phyloP scores from a whole-genome alignment of 2,797 vertebrate species.

The Eulemur mongoz region DNA sequence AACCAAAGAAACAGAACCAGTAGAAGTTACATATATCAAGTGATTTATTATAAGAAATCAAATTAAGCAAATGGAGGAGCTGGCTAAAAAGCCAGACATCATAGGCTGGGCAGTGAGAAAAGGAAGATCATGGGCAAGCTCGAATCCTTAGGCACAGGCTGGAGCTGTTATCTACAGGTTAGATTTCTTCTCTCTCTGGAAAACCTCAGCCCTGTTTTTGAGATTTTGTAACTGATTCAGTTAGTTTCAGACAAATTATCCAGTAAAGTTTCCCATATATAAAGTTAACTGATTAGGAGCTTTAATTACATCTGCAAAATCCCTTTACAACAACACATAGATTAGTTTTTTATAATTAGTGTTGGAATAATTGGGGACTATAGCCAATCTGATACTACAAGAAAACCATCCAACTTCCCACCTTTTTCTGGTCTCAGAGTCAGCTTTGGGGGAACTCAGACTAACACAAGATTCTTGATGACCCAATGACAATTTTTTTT shows the following conservation, averaged over 20 bases:
- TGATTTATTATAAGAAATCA: neutral
- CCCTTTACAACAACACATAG: neutral
- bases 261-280: neutral
- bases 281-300: neutral
- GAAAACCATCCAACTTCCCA: neutral
- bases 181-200: neutral
- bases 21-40: neutral
- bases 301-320: neutral
- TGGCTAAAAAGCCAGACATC: neutral
- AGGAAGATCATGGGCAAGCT: neutral
- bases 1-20: neutral
- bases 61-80: neutral
- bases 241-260: neutral
- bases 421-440: neutral
- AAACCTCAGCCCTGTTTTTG: neutral
- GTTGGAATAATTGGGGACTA: neutral
- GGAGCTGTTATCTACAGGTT: fast-evolving
- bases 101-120: neutral
- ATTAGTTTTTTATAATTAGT: neutral
- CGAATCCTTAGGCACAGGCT: fast-evolving
- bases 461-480: neutral
- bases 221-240: neutral
- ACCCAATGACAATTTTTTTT: neutral
- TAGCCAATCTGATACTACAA: neutral
- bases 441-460: neutral